Base-by-base conservation (phyloP, 2,888 invertebrate species). In the Uloborus plumipes region DNA sequence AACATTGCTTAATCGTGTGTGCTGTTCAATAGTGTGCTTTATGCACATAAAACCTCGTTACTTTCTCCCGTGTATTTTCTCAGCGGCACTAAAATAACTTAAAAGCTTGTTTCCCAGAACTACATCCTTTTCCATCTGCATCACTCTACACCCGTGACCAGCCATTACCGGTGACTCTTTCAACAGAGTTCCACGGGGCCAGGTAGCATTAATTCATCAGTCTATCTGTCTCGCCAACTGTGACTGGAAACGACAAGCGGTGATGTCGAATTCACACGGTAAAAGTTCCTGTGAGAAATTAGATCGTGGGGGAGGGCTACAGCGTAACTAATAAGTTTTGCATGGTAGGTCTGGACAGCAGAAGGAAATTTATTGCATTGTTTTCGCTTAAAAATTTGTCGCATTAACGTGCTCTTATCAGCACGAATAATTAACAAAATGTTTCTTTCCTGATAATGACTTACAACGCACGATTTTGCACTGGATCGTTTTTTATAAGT, bases 241-340 rank as follows among this genome's bases (percentile, higher is more conserved):
- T 78, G 77, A 78, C 77, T 64, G 49, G 18, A 78, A 75, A 64
- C 47, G 76, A 62, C 76, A 18, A 55, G 62, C 39, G 55, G 64
- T 71, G 77, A 49, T 59, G 49, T 26, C 55, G 65, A 55, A 47
- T 70, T 77, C 77, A 78, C 77, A 78, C 77, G 77, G 77, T 78
- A 71, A 78, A 78, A 77, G 31, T 50, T 71, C 31, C 31, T 62
- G 31, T 49, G 64, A 55, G 55, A 71, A 50, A 78, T 47, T 51
- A 69, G 61, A 76, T 49, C 49, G 26, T n/a, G 26, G 11, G 47
- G 20, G 50, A 65, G 20, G 13, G 55, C 50, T 31, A 20, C 26
- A 62, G 76, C 62, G 62, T 20, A 62, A 47, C 62, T 22, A 61
- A 69, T 22, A 49, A 18, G 67, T 51, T 67, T 14, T 59, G 74